Conservation (phyloP, 2,797 vertebrate genomes). For the Molossus molossus region DNA sequence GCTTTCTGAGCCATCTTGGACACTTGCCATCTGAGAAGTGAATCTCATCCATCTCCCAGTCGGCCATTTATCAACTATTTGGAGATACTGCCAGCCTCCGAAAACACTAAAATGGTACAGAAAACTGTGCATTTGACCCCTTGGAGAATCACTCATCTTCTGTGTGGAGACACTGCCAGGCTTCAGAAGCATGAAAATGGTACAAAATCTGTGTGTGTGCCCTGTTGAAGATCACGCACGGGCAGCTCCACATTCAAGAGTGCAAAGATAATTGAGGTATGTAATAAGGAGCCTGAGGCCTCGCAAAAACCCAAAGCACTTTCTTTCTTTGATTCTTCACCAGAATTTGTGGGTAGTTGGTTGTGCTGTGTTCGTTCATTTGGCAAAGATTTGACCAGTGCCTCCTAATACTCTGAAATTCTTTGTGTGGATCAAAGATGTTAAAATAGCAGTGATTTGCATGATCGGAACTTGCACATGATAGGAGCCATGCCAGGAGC, state of each 20-base stretch:
- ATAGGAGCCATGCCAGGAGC: neutral
- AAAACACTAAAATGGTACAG: neutral
- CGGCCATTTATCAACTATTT: neutral
- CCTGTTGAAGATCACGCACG: neutral
- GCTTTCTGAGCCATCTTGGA: conserved; percentile 52
- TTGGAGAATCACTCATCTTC: neutral
- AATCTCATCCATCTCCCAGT: neutral
- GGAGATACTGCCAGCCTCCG: neutral
- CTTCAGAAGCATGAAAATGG: neutral
- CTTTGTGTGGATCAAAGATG: neutral
- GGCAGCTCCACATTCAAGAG: no score
- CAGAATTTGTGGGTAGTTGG: neutral
- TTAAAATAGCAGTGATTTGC: neutral
- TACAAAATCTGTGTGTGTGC: neutral
- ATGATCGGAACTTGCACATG: neutral
- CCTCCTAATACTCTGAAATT: conserved; percentile 33
- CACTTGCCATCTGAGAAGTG: conserved; percentile 23
- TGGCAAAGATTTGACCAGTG: neutral
- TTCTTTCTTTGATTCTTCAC: conserved; percentile 9
- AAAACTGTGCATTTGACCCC: conserved; percentile 33
- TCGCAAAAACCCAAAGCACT: neutral
- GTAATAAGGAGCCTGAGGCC: neutral
- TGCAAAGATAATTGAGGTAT: neutral
- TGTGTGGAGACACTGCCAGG: neutral
- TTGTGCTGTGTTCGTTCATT: conserved; percentile 17